These are phyloP conservation scores for Bovichtus variegatus DNA, from an alignment of 2,797 vertebrate species.

Conservation along the genomic window DNA sequence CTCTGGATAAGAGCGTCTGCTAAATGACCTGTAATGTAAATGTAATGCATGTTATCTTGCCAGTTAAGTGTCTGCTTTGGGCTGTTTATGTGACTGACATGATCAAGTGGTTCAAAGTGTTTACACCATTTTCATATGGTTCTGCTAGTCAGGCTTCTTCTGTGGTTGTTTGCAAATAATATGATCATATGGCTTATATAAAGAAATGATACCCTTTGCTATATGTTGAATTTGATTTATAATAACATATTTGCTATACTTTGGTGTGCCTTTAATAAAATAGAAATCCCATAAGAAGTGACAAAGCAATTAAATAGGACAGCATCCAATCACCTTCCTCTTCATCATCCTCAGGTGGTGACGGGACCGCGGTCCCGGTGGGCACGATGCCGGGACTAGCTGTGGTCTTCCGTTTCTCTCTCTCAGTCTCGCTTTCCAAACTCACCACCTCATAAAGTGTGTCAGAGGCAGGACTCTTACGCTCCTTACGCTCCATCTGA, in stretches of 20 bases:
- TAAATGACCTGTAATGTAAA: too few species aligned
- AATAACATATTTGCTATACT: neutral
- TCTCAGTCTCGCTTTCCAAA: constrained; percentile 95
- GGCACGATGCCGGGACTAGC: constrained; percentile 92
- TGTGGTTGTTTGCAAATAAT: constrained; percentile 4
- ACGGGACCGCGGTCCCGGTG: constrained; percentile 90
- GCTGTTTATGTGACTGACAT: constrained; percentile 9
- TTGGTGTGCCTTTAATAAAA: constrained; percentile 1
- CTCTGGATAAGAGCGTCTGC: too few species aligned
- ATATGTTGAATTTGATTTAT: neutral
- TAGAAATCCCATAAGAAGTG: neutral
- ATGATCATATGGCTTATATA: constrained; percentile 5
- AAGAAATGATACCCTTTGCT: neutral
- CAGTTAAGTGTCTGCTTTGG: constrained; percentile 4
- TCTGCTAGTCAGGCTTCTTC: neutral
- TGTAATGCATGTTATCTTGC: too few species aligned
- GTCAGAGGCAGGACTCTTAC: constrained; percentile 92
- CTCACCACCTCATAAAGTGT: constrained; percentile 96
- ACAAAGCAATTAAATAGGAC: neutral
- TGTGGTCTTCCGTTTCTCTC: constrained; percentile 96
- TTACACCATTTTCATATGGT: neutral
- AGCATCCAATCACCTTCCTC: constrained; percentile 90
- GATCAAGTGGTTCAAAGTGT: constrained; percentile 2
- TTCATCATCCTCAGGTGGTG: constrained; percentile 97
- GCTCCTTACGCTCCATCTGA: constrained; percentile 94